These are phyloP conservation scores for Solea solea DNA, from an alignment of 2,113 vertebrate species.

Conservation along the genomic window DNA sequence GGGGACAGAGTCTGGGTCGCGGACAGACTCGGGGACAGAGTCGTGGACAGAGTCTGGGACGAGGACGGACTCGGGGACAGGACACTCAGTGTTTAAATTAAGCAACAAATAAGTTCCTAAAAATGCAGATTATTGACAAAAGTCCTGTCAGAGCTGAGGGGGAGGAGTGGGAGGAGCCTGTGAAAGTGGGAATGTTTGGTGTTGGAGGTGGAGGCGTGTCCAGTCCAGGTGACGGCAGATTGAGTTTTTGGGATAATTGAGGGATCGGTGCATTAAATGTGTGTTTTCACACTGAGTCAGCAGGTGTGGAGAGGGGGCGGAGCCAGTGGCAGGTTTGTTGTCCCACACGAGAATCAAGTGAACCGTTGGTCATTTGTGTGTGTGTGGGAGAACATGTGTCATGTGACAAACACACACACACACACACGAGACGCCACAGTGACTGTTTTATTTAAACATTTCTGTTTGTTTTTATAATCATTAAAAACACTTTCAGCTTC, in stretches of 20 bases:
- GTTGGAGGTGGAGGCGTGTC: constrained; percentile 2
- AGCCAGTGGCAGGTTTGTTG: neutral
- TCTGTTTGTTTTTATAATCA: no score
- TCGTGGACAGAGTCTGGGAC: no score
- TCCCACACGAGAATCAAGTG: constrained; percentile 5
- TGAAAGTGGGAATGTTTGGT: constrained; percentile 43
- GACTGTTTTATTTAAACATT: no score
- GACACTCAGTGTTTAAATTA: no score
- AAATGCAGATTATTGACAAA: no score
- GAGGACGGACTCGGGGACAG: no score
- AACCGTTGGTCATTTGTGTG: constrained; percentile 23
- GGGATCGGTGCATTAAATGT: constrained; percentile 44
- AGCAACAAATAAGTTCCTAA: no score
- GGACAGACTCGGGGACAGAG: neutral
- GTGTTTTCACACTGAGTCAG: neutral
- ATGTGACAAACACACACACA: no score
- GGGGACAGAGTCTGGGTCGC: no score
- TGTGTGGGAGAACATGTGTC: neutral
- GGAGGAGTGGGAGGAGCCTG: constrained; percentile 1
- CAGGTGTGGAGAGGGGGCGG: neutral
- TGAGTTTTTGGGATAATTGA: constrained; percentile 67
- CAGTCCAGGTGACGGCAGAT: constrained; percentile 51
- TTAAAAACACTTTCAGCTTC: no score
- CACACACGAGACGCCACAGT: no score
- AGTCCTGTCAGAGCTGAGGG: neutral